Conservation (phyloP, 64 coral and sea anemone species). For the Astreopora myriophthalma region DNA sequence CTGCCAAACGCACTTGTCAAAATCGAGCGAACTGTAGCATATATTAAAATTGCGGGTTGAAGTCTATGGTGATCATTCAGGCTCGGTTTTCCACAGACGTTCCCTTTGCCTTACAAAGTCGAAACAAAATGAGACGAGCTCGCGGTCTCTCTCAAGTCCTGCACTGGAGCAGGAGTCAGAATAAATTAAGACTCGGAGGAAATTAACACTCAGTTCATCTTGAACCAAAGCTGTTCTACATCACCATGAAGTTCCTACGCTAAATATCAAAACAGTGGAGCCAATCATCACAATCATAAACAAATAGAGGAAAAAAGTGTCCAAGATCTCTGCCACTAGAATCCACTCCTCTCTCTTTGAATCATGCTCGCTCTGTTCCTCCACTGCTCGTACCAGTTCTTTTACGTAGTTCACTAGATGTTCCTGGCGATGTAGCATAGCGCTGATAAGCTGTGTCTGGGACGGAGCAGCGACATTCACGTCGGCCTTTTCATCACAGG, state of each 20-base stretch:
- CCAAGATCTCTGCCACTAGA: constrained; percentile 57
- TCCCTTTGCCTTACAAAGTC: too few relatives aligned
- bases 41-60: too few relatives aligned
- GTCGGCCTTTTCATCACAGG: background rate
- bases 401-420: constrained; percentile 61
- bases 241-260: constrained; percentile 9
- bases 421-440: constrained; percentile 36
- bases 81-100: too few relatives aligned
- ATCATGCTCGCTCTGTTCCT: constrained; percentile 51
- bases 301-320: constrained; percentile 47
- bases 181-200: too few relatives aligned
- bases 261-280: constrained; percentile 54
- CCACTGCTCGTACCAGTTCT: constrained; percentile 34
- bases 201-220: too few relatives aligned
- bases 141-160: too few relatives aligned
- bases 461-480: background rate
- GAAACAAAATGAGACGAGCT: too few relatives aligned
- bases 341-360: constrained; percentile 64
- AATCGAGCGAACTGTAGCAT: too few relatives aligned
- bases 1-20: too few relatives aligned
- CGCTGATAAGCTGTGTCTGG: background rate
- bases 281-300: constrained; percentile 38
- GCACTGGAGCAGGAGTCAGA: too few relatives aligned
- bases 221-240: background rate
- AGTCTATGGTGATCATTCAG: too few relatives aligned